These are phyloP conservation scores for Mixornis gularis DNA, from an alignment of 2,113 vertebrate species.

Conservation along the genomic window DNA sequence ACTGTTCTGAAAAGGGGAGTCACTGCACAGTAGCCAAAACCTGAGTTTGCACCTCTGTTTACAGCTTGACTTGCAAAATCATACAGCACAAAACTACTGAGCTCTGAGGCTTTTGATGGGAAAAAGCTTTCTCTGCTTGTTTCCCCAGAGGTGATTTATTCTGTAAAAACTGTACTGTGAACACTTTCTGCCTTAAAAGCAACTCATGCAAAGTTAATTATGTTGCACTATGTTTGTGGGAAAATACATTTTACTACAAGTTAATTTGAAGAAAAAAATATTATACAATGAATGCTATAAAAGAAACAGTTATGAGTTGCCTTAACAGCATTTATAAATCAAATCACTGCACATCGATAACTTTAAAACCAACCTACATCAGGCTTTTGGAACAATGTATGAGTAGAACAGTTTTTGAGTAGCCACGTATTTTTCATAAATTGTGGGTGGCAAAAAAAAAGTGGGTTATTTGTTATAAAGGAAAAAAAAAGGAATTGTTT, in stretches of 20 bases:
- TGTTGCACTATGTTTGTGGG: neutral
- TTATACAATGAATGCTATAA: neutral
- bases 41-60: neutral
- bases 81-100: neutral
- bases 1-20: neutral
- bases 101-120: neutral
- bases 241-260: conserved; percentile 39
- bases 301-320: conserved; percentile 6
- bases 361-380: conserved; percentile 14
- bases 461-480: neutral
- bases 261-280: conserved; percentile 44
- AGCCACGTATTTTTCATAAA: conserved; percentile 10
- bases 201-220: conserved; percentile 47
- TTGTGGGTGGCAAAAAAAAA: neutral
- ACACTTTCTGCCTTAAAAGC: conserved; percentile 35
- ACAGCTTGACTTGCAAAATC: neutral
- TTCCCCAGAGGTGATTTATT: conserved; percentile 26
- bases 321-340: conserved; percentile 45
- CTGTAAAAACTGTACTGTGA: neutral
- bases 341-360: neutral
- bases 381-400: neutral
- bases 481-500: neutral
- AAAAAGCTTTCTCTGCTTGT: conserved; percentile 8
- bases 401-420: neutral
- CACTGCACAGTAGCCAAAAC: neutral